Evolutionary conservation across 1,140 invertebrate genomes (phyloP).

Genomic region (Aphaenogaster rudis): DNA sequence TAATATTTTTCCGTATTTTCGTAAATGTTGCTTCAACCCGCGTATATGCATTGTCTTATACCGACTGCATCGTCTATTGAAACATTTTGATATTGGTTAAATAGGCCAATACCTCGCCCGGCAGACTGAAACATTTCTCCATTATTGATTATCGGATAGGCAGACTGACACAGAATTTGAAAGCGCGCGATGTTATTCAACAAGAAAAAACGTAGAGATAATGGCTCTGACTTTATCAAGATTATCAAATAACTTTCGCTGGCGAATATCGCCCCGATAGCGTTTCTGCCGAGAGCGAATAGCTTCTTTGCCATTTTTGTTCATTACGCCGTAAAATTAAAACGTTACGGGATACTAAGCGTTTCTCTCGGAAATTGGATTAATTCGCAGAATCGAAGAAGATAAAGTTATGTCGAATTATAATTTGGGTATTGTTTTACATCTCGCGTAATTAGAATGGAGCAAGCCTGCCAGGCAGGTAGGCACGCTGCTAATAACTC

Average conservation of each 20-base stretch:
- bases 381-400: background rate
- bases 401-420: background rate
- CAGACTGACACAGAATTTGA: conserved; percentile 23
- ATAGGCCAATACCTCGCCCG: background rate
- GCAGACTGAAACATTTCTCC: conserved; percentile 15
- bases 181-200: background rate
- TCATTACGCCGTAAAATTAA: background rate
- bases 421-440: conserved; percentile 6
- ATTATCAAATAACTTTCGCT: conserved; percentile 34
- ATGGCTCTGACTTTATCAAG: background rate
- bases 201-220: background rate
- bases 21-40: background rate
- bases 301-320: background rate
- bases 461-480: background rate
- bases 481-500: conserved; percentile 32
- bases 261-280: background rate
- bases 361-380: background rate
- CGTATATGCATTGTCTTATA: background rate
- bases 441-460: conserved; percentile 6
- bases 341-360: background rate
- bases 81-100: conserved; percentile 21
- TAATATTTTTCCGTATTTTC: background rate
- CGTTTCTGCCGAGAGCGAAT: background rate
- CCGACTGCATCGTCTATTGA: background rate
- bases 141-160: conserved; percentile 30